Conservation (phyloP, 1,140 invertebrate genomes). For the Trichogramma pretiosum region DNA sequence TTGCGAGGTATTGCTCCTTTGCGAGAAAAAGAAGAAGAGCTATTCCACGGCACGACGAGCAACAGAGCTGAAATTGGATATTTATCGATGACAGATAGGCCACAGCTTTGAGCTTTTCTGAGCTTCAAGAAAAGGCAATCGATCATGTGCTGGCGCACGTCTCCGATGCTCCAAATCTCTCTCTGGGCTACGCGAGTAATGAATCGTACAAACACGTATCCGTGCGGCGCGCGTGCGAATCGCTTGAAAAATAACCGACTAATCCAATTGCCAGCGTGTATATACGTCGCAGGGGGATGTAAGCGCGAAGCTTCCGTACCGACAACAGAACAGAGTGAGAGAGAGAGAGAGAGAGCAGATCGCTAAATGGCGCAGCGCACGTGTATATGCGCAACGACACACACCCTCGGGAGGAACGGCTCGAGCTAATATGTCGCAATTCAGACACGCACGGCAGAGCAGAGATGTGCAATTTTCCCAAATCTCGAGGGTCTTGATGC, state of each 20-base stretch:
- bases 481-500: constrained; percentile 29
- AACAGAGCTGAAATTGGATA: constrained; percentile 46
- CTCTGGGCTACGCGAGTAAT: constrained; percentile 30
- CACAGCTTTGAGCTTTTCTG: constrained; percentile 33
- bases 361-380: not conserved
- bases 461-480: constrained; percentile 26
- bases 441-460: too few species aligned
- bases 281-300: not conserved
- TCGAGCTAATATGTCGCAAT: constrained; percentile 28
- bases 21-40: too few species aligned
- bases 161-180: not conserved
- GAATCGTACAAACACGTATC: too few species aligned
- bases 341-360: not conserved
- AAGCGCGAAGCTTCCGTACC: not conserved
- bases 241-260: constrained; percentile 38
- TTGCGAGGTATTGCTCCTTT: too few species aligned
- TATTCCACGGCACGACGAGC: too few species aligned
- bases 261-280: constrained; percentile 29
- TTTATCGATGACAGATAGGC: constrained; percentile 46
- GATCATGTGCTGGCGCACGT: constrained; percentile 29
- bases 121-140: too few species aligned
- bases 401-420: not conserved
- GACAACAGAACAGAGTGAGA: not conserved
- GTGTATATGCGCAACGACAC: not conserved
- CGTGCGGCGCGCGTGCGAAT: constrained; percentile 19